Base-by-base conservation (phyloP, 2,797 vertebrate genomes). In the Phalloptychus januarius region DNA sequence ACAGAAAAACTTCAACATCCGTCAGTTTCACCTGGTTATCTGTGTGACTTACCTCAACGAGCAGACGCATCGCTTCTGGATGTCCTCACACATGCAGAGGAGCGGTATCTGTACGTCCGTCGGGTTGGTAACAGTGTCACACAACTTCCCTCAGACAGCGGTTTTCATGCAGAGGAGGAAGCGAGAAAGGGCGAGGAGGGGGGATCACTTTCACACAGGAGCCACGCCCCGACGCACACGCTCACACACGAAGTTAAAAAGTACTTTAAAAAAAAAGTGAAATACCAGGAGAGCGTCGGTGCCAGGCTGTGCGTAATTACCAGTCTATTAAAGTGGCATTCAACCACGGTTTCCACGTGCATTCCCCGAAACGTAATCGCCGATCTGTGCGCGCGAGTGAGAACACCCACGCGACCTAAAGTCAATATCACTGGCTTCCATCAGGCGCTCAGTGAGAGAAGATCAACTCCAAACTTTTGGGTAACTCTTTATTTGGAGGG, bases 181-280 rank as follows among this genome's bases (percentile, higher is more conserved):
- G 85, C 31, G 44, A 45, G 58, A 44, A 48, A 31, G 18, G 25
- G 2, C 4, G 3, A 3, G 18, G 6, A 1, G 56, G 42, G 56
- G 38, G 31, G 36, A 10, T 42, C 28, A 31, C 72, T 78, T 83
- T 82, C 77, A 82, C 63, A 23, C 50, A 77, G 31, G 87, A 73
- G 90, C 91, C 94, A 93, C 95, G 93, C 95, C 95, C 90, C 79
- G 50, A 70, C 42, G 67, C 58, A 61, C 74, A 74, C 74, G 25
- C 38, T 61, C 58, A 61, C 75, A 73, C 74, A 18, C 28, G 36
- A 45, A 13, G 44, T 28, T 33, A 54, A 6, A 71, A 81, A 65
- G 56, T 28, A 8, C 58, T 36, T 63, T 3, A 0, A 65, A 65
- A 65, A 63, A 56, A 16, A 42, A 11, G 45, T 45, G 81, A 69